Conservation (phyloP, 2,888 invertebrate genomes). For the Peribatodes rhomboidaria region DNA sequence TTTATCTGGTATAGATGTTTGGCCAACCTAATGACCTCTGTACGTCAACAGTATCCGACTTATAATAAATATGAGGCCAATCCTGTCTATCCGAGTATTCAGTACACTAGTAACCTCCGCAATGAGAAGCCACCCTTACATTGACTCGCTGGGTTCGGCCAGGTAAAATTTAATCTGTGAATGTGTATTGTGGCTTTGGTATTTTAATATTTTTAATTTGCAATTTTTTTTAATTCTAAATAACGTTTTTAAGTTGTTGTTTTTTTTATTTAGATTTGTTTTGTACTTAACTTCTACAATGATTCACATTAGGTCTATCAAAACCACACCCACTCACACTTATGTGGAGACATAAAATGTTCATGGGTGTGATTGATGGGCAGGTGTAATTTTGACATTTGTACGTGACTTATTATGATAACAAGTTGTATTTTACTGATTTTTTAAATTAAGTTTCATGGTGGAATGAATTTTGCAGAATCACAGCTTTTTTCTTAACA, state of each 20-base stretch:
- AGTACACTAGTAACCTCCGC: conserved; percentile 79
- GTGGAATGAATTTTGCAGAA: background rate
- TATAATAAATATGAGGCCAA: too few relatives aligned
- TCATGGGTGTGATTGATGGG: too few relatives aligned
- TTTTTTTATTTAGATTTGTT: background rate
- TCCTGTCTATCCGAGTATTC: conserved; percentile 74
- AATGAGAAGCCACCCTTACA: conserved; percentile 84
- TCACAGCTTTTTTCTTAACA: background rate
- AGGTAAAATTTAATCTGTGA: conserved; percentile 72
- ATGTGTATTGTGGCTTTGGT: conserved; percentile 54
- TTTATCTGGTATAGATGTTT: conserved; percentile 32
- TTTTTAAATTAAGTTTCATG: background rate
- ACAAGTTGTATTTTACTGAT: too few relatives aligned
- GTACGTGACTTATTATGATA: too few relatives aligned
- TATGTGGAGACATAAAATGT: too few relatives aligned
- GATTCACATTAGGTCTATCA: background rate
- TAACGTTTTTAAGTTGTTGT: conserved; percentile 2
- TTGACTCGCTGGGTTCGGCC: conserved; percentile 81
- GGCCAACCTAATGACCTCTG: conserved; percentile 74
- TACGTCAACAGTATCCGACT: conserved; percentile 83
- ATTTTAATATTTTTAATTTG: conserved; percentile 10
- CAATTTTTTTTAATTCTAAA: conserved; percentile 15
- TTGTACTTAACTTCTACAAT: background rate
- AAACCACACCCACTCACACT: too few relatives aligned
- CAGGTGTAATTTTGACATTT: too few relatives aligned